Base-by-base conservation (phyloP, 1,140 invertebrate species). In the Parasteatoda tepidariorum region DNA sequence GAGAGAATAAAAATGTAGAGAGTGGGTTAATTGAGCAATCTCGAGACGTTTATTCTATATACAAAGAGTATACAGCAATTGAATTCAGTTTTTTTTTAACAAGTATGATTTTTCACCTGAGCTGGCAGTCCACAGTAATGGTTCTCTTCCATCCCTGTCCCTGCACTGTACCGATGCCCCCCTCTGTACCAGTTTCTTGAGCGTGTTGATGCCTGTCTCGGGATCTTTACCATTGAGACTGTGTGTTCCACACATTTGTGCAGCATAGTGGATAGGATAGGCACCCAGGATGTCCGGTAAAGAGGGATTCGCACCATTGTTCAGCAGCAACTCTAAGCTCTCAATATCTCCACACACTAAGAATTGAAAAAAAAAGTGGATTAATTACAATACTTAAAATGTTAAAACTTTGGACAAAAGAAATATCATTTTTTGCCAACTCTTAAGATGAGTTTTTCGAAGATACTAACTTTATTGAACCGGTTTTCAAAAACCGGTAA, bases 191-290 rank as follows among this genome's bases (percentile, higher is more conserved):
- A 87, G 70, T 33, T 85, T 76, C 24, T 70, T 73, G 2, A 87
- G 76, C 18, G 86, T 73, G 11, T 59, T 38, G 6, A 87, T 28
- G 5, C 83, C 85, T 41, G 64, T 84, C 33, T 81, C 54, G 9
- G 86, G 86, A 85, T 89, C 89, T 79, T 88, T 87, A 31, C 93
- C 93, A 70, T 92, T 92, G 71, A 93, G 93, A 9, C 91, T 92
- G 5, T 92, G 92, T n/a, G 93, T 92, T 2, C 94, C 95, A 88
- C 96, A 97, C 92, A 98, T 97, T 89, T 98, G 97, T 24, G 97
- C 96, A 0, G 97, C 97, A 89, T 99, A 99, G 89, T 99, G 98
- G 31, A 99, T 90, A 0, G 98, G 97, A 87, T 94, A 96, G 7
- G 97, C 98, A 4, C 96, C 95, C 87, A 98, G 96, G 76, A 96